phyloP scores from a whole-genome alignment of 2,888 invertebrate genomes.

The Graphium colonna region DNA sequence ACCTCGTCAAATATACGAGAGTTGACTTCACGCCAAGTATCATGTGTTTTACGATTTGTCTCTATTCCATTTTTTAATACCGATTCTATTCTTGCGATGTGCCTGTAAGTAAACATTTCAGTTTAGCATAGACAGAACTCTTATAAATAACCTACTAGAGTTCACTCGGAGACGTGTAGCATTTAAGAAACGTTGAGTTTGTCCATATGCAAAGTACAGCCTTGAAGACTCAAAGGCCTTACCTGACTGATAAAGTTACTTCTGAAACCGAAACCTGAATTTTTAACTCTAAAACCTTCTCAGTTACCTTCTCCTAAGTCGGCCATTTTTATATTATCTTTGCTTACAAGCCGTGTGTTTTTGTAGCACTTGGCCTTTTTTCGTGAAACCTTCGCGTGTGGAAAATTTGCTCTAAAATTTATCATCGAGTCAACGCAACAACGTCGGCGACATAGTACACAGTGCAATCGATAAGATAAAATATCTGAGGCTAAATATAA shows the following conservation, averaged over 20 bases:
- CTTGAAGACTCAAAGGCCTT: no score
- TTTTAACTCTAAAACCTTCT: no score
- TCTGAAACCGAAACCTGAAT: no score
- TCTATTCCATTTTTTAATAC: background rate
- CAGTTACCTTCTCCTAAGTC: no score
- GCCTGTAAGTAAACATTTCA: background rate
- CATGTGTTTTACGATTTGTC: conserved; percentile 5
- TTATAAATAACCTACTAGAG: no score
- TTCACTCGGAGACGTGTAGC: no score
- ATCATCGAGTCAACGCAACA: background rate
- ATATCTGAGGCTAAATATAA: conserved; percentile 14
- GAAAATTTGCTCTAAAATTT: conserved; percentile 10
- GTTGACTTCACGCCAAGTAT: conserved; percentile 18
- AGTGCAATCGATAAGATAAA: conserved; percentile 18
- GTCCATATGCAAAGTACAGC: no score
- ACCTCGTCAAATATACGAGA: conserved; percentile 7
- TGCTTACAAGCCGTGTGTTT: no score
- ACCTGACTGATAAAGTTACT: no score
- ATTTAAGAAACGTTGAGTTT: no score
- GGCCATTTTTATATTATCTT: no score
- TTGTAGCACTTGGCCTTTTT: background rate
- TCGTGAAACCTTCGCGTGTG: background rate
- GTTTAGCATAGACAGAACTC: no score
- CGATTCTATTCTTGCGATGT: background rate
- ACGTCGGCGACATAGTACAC: background rate